These are phyloP conservation scores for Chaetophractus vellerosus DNA, from an alignment of 2,797 vertebrate genomes.

Conservation along the genomic window DNA sequence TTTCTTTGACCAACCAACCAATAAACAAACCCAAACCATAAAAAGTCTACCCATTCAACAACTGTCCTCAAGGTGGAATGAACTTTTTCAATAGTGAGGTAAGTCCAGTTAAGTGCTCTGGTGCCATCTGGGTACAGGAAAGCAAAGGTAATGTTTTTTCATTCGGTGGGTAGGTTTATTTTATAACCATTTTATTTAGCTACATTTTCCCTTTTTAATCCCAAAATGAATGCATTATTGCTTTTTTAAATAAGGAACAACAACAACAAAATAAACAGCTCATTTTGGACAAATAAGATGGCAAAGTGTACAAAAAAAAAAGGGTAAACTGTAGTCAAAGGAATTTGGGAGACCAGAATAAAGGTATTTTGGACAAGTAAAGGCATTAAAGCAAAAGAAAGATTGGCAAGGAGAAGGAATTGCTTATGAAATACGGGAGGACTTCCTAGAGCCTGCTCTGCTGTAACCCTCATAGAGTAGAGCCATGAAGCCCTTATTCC, in stretches of 20 bases:
- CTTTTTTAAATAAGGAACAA: background rate
- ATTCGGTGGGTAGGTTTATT: background rate
- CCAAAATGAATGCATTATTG: background rate
- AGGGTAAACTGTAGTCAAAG: background rate
- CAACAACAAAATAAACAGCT: background rate
- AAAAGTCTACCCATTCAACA: background rate
- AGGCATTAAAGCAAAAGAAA: background rate
- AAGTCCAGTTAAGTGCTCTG: background rate
- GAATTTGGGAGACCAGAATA: background rate
- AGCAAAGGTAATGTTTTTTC: background rate
- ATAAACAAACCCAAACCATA: background rate
- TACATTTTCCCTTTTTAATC: background rate
- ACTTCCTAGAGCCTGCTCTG: background rate
- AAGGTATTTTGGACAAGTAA: background rate
- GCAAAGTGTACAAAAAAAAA: background rate
- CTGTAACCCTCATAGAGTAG: rapidly evolving
- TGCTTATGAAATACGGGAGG: background rate
- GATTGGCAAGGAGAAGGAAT: background rate
- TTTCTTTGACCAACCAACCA: background rate
- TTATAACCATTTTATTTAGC: background rate
- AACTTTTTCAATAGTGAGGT: background rate
- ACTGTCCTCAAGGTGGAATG: background rate
- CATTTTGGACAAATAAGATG: slow-evolving; percentile 35
- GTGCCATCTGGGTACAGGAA: background rate
- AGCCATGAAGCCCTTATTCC: background rate